Evolutionary conservation across 2,113 vertebrate genomes (phyloP).

Genomic region (Myiopsitta monachus): DNA sequence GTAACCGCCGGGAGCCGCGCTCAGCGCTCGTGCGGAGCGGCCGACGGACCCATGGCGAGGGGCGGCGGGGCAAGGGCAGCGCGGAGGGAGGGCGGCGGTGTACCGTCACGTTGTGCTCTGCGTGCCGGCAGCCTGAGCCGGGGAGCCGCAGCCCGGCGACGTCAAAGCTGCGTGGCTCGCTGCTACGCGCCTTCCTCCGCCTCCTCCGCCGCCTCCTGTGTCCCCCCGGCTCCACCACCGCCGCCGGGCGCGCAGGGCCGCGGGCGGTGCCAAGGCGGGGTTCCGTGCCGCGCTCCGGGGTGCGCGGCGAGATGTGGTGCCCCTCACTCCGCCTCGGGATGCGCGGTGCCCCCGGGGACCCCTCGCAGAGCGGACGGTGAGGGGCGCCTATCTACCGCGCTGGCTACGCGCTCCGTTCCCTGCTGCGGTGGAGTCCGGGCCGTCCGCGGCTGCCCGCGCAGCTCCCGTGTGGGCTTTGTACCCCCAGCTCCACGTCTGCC

Average conservation of each 20-base stretch:
- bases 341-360: not conserved
- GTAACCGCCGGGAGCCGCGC: not conserved
- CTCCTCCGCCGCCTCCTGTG: not conserved
- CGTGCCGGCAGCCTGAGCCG: slow-evolving; percentile 81
- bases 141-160: slow-evolving; percentile 82
- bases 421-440: not conserved
- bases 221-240: not conserved
- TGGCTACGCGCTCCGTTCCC: not conserved
- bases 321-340: not conserved
- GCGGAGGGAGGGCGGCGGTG: not conserved
- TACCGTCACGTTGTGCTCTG: slow-evolving; percentile 87
- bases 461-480: not conserved
- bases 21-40: slow-evolving; percentile 26
- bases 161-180: slow-evolving; percentile 80
- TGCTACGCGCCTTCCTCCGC: slow-evolving; percentile 32
- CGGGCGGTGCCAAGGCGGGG: not conserved
- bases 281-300: not conserved
- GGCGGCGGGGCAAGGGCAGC: not conserved
- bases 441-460: not conserved
- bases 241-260: not conserved
- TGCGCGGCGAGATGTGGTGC: not conserved
- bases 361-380: not conserved
- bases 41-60: not conserved
- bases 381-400: not conserved
- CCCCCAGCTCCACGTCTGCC: not conserved